A percentile compares a stretch with the other conserved stretches of the same genome.
Evolutionary conservation across 2,797 vertebrate genomes (phyloP).

Genomic region (Sebastolobus alascanus): DNA sequence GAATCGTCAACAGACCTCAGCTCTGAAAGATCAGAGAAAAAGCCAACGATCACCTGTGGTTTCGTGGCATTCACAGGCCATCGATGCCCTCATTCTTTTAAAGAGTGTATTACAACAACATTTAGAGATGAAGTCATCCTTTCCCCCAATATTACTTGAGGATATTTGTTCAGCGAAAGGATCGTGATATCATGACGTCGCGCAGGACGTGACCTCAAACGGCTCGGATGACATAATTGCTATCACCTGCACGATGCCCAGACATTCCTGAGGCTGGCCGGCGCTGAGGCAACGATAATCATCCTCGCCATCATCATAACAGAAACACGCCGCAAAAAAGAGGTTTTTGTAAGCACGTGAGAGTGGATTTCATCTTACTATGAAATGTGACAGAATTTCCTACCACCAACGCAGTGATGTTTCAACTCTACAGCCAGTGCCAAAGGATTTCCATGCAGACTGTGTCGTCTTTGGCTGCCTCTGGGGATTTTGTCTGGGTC

Average conservation of each 20-base stretch:
- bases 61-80: conserved; percentile 52
- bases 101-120: conserved; percentile 66
- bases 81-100: conserved; percentile 71
- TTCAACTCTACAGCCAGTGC: conserved; percentile 43
- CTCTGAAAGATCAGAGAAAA: conserved; percentile 10
- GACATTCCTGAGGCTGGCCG: conserved; percentile 60
- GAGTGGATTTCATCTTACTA: conserved; percentile 46
- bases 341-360: conserved; percentile 31
- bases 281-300: conserved; percentile 29
- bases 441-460: conserved; percentile 54
- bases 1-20: neutral
- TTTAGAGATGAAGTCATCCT: conserved; percentile 68
- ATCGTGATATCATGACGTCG: conserved; percentile 62
- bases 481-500: conserved; percentile 72
- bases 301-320: conserved; percentile 38
- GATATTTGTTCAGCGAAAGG: conserved; percentile 59
- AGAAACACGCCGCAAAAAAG: conserved; percentile 20
- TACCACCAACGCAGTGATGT: conserved; percentile 31
- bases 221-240: conserved; percentile 72
- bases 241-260: conserved; percentile 69
- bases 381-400: conserved; percentile 60
- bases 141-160: conserved; percentile 44
- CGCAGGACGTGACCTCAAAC: conserved; percentile 67
- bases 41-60: conserved; percentile 25
- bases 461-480: conserved; percentile 63